Base-by-base conservation (phyloP, 1,140 invertebrate genomes). In the Helicorthomorpha holstii region DNA sequence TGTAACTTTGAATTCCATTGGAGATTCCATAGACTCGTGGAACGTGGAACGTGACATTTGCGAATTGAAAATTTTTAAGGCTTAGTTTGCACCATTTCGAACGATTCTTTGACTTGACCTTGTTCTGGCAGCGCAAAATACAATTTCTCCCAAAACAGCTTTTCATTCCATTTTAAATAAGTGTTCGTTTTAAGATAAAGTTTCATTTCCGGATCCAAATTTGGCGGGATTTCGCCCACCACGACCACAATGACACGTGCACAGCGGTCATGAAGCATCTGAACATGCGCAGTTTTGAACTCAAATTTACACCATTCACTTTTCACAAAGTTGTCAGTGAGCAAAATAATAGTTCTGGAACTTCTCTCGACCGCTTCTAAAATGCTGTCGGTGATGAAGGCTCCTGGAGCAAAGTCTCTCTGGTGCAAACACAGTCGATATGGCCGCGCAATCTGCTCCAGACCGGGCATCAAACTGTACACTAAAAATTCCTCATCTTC, bases 271-370 rank as follows among this genome's bases (percentile, higher is more conserved):
- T 59, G 49, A 0, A 64, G 56, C 44, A 62, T 82, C 62, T 89
- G 85, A 63, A 86, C 83, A 16, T 93, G 74, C 1, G 90, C 88
- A 45, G 81, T 80, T 69, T 90, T 90, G 66, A 93, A 90, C 68
- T 94, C 90, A 63, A 89, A 90, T 50, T 86, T 76, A 59, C 85
- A 82, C 90, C 90, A 94, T 69, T 93, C 88, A 68, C 86, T 88
- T 66, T 87, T 81, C n/a, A 95, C 75, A 69, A 93, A 95, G 71
- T 90, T 89, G 65, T 87, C 86, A 2, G 87, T 89, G 24, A 96
- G 65, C 27, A 95, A 81, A 57, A 95, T 76, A 44, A 95, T 84
- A 16, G 89, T 92, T 60, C 89, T 75, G 56, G 85, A 78, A 19
- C 86, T 90, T 25, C 84, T 83, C 61, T 91, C 86, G 1, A 90